Base-by-base conservation (phyloP, 2,797 vertebrate species). In the Brachyrhaphis roseni region DNA sequence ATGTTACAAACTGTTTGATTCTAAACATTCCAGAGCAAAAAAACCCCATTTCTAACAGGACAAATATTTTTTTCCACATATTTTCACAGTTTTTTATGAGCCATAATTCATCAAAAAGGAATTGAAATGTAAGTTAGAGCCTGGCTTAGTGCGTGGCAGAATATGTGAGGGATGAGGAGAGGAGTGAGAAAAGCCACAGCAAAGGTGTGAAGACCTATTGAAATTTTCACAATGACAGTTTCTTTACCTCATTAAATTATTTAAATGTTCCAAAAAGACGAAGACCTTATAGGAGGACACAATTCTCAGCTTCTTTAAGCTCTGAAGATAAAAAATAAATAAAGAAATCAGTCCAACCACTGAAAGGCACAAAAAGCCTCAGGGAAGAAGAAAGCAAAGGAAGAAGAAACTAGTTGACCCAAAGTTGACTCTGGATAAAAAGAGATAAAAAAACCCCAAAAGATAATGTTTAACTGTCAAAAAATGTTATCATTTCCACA, bases 111-210 rank as follows among this genome's bases (percentile, higher is more conserved):
- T 7, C 70, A 45, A 51, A 18, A 16, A 31, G 23, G 16, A 59
- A 31, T n/a, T 6, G 34, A 70, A 16, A 15, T n/a, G 8, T n/a
- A 47, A 49, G 34, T 41, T 13, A 51, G 36, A 70, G 49, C 11
- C 43, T 59, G 7, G 7, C 1, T 36, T 36, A 26, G 39, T 39
- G 34, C 2, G 36, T 11, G 31, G 31, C 59, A 34, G 81, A 77
- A 57, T n/a, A 18, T 62, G 73, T 74, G 64, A 66, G 75, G 20
- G 20, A 23, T 0, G 57, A 83, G 66, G 62, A 20, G 78, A 74
- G 66, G 68, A 2, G 83, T 82, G 89, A 84, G 88, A 92, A 92
- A 90, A 92, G 78, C 78, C 75, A 79, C 78, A 86, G 87, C 76
- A 70, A 41, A 91, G 87, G 90, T 88, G 90, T 87, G 75, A 91